A percentile compares a stretch with the other conserved stretches of the same genome.
Conservation (phyloP, 2,888 invertebrate genomes). For the Leptogaster cylindrica region DNA sequence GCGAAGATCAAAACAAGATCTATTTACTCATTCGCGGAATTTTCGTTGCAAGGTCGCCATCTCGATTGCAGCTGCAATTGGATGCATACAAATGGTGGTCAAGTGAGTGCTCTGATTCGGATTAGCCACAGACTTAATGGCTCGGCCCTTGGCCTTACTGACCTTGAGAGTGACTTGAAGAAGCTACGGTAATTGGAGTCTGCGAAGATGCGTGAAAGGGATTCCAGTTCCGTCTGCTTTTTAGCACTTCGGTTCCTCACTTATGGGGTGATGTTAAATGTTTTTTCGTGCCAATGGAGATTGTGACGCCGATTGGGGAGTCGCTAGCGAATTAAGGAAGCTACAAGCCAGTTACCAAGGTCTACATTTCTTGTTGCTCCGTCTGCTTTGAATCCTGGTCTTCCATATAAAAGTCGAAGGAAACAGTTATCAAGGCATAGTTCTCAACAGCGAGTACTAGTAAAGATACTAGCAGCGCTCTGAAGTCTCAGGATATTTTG, state of each 20-base stretch:
- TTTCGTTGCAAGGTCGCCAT: constrained; percentile 1
- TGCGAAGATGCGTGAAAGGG: background rate
- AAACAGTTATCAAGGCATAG: constrained; percentile 1
- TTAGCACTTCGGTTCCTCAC: background rate
- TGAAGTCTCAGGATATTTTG: constrained; percentile 35
- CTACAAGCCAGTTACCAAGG: background rate
- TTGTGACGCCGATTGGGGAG: background rate
- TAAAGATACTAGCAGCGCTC: constrained; percentile 52
- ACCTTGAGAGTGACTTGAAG: constrained; percentile 9
- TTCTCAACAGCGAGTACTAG: constrained; percentile 55
- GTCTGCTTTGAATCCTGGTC: background rate
- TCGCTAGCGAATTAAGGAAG: too few species aligned
- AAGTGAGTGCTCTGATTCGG: constrained; percentile 18
- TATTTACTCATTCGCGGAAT: background rate
- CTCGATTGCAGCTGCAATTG: too few species aligned
- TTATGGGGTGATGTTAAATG: constrained; percentile 4
- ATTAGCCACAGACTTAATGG: background rate
- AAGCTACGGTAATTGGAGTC: background rate
- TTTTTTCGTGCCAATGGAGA: background rate
- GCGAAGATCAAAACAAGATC: background rate
- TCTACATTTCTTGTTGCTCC: background rate
- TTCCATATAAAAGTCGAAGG: constrained; percentile 12
- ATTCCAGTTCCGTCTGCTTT: constrained; percentile 6
- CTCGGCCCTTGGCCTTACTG: constrained; percentile 11
- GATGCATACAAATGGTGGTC: too few species aligned